Conservation (phyloP, 2,113 vertebrate genomes). For the Hippolais icterina region DNA sequence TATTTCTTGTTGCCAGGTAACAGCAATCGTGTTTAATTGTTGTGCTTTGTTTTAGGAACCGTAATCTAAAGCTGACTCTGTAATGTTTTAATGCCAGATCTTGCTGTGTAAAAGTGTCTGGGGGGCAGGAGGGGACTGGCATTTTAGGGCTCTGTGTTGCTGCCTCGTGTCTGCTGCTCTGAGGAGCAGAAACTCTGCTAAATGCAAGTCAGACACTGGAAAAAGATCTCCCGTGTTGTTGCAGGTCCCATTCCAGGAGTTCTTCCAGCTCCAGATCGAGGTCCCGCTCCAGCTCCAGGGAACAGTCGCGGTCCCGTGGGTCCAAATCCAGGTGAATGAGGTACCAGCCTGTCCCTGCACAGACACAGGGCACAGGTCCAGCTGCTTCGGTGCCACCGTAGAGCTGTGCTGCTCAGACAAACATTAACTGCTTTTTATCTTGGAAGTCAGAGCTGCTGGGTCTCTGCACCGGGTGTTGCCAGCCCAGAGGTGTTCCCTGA, state of each 20-base stretch:
- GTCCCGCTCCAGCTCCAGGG: slow-evolving; percentile 89
- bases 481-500: slow-evolving; percentile 25
- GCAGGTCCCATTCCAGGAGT: slow-evolving; percentile 95
- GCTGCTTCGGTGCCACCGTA: slow-evolving; percentile 42
- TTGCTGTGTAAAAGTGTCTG: neutral
- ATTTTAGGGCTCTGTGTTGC: neutral
- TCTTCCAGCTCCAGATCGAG: slow-evolving; percentile 97
- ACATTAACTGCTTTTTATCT: slow-evolving; percentile 57
- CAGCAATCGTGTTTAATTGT: neutral
- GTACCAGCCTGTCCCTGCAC: slow-evolving; percentile 90
- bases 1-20: neutral
- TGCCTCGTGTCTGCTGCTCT: neutral
- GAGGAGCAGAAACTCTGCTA: neutral
- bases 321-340: slow-evolving; percentile 99
- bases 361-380: slow-evolving; percentile 69
- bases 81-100: neutral
- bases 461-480: slow-evolving; percentile 48
- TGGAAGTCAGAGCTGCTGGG: slow-evolving; percentile 35
- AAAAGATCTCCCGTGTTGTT: slow-evolving; percentile 81
- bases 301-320: slow-evolving; percentile 84
- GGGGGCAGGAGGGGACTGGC: neutral
- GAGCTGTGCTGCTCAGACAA: slow-evolving; percentile 46
- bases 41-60: neutral
- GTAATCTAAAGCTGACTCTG: neutral
- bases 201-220: slow-evolving; percentile 50